Conservation (phyloP, 2,888 invertebrate species). For the Ochlodes sylvanus region DNA sequence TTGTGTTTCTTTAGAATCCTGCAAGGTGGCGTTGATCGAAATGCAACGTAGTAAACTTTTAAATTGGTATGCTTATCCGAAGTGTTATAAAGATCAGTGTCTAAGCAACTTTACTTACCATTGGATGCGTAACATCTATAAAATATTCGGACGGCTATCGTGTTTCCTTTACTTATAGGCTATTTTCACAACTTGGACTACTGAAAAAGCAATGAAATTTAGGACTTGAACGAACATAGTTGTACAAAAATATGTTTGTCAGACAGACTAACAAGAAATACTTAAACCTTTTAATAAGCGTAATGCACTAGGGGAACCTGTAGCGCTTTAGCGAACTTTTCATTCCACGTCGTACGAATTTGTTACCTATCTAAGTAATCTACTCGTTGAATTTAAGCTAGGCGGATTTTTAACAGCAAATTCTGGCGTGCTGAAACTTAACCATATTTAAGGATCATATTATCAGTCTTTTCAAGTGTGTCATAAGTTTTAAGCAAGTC, state of each 20-base stretch:
- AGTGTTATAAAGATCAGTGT: background rate
- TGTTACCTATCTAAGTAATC: constrained; percentile 31
- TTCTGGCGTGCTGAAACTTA: constrained; percentile 27
- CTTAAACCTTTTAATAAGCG: constrained; percentile 71
- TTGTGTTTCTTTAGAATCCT: background rate
- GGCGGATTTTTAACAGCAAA: constrained; percentile 29
- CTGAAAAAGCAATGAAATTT: constrained; percentile 13
- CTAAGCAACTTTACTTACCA: constrained; percentile 45
- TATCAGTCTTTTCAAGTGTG: background rate
- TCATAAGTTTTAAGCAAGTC: too few relatives aligned
- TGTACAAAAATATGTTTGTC: constrained; percentile 52
- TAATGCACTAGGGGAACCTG: constrained; percentile 63
- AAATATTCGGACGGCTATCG: constrained; percentile 66
- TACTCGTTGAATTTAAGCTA: constrained; percentile 28
- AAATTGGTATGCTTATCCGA: background rate
- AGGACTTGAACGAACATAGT: constrained; percentile 48
- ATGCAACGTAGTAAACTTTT: constrained; percentile 50
- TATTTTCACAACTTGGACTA: constrained; percentile 30
- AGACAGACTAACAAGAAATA: constrained; percentile 62
- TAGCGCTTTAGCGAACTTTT: constrained; percentile 80
- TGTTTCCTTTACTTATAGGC: constrained; percentile 27
- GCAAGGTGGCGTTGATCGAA: background rate
- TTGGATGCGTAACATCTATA: constrained; percentile 37
- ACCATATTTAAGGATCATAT: constrained; percentile 10
- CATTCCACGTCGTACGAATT: constrained; percentile 66